Percentiles rank a stretch among this genome's conserved stretches.
These are phyloP conservation scores for Adelognathus sp. DNA, from an alignment of 2,888 invertebrate species.

Conservation along the genomic window DNA sequence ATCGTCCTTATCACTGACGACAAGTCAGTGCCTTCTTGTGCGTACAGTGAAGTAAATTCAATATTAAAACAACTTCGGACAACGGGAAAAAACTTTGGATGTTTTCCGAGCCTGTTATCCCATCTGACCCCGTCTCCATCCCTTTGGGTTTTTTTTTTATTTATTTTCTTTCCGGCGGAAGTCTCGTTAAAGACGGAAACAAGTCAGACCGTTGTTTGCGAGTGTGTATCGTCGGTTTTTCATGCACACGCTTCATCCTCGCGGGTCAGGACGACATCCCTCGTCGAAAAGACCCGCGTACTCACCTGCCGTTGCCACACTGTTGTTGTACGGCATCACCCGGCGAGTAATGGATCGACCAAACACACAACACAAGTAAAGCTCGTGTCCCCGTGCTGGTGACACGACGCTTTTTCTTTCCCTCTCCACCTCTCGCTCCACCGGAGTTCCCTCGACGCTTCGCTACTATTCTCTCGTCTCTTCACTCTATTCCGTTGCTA, in stretches of 20 bases:
- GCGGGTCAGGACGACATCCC: conserved; percentile 13
- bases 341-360: conserved; percentile 58
- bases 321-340: conserved; percentile 16
- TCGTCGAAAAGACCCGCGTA: conserved; percentile 46
- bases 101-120: neutral
- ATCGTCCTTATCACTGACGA: neutral
- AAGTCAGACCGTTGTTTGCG: neutral
- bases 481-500: conserved; percentile 32
- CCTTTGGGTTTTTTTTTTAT: neutral
- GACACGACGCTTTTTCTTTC: conserved; percentile 49
- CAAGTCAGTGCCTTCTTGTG: neutral
- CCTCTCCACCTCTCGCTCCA: neutral
- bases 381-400: conserved; percentile 43
- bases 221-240: neutral
- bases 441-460: conserved; percentile 26
- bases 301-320: conserved; percentile 53
- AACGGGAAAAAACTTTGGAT: neutral
- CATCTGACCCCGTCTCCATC: neutral
- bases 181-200: neutral
- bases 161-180: conserved; percentile 5
- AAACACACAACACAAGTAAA: conserved; percentile 56
- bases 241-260: conserved; percentile 21
- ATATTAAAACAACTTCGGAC: neutral
- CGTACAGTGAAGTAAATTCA: neutral
- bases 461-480: conserved; percentile 35